These are phyloP conservation scores for Rhadina sibilatrix DNA, from an alignment of 2,113 vertebrate genomes.

Conservation along the genomic window DNA sequence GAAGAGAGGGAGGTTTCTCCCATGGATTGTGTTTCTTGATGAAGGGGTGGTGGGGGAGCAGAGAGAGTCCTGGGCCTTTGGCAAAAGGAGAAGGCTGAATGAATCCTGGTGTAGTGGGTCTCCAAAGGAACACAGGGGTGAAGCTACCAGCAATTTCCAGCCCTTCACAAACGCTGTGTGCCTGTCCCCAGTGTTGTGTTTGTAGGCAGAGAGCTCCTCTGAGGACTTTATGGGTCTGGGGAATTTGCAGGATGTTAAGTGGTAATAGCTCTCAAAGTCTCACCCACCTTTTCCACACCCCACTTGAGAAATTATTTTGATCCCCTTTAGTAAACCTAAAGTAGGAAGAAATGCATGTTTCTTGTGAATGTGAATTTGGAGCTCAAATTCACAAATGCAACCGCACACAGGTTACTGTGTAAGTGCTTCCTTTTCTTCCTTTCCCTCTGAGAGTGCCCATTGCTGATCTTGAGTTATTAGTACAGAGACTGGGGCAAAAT, in stretches of 20 bases:
- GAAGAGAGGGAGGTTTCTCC: not conserved
- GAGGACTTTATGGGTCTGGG: not conserved
- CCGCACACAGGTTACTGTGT: too few species aligned
- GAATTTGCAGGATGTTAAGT: not conserved
- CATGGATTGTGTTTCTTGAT: not conserved
- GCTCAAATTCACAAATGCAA: not conserved
- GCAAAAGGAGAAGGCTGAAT: not conserved
- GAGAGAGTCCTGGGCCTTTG: not conserved
- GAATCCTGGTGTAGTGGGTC: not conserved
- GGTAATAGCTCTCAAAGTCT: not conserved
- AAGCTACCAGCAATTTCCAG: not conserved
- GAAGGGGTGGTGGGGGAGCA: not conserved
- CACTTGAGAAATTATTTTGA: not conserved
- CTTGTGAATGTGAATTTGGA: not conserved
- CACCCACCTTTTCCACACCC: not conserved
- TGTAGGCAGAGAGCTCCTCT: not conserved
- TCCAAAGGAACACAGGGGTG: not conserved
- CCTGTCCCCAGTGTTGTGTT: not conserved
- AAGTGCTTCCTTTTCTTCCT: not conserved
- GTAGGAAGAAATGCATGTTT: not conserved
- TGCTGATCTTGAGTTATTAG: not conserved
- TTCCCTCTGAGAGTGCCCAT: not conserved
- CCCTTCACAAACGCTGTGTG: not conserved
- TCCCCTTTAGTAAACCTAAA: not conserved
- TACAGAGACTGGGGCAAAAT: rapidly evolving